Base-by-base conservation (phyloP, 2,888 invertebrate genomes). In the Trichogramma dendrolimi region DNA sequence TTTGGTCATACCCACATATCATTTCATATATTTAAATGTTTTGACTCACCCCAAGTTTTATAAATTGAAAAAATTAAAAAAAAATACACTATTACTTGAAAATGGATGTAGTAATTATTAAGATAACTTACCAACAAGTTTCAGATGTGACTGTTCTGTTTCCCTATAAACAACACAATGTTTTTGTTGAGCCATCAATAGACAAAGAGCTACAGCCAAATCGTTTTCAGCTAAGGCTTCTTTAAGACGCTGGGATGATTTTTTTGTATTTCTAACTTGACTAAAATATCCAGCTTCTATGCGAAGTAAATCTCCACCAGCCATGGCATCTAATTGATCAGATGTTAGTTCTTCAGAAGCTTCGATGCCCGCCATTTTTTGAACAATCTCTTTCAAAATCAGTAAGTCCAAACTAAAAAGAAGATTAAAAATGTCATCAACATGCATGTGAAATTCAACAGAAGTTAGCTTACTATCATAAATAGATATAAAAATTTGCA, bases 311-410 rank as follows among this genome's bases (percentile, higher is more conserved):
- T 99, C 98, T 0, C 99, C 99, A 6, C 99, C 99, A 59, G 93
- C 90, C 89, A 98, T 92, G 0, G 98, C 97, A 75, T 95, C 94
- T 59, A 99, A 81, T 76, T 99, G 98, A 73, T 98, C 97, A 38
- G 90, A 85, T 0, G 98, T 99, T 84, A 97, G 90, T 80, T 96
- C 96, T 77, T 96, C 96, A 0, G 91, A 91, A 0, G 96, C 91
- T 81, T 99, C 99, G 60, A 99, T 94, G 1, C 99, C 99, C 1
- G 96, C 94, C 98, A 99, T 99, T 83, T 97, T 98, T 81, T 96
- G 95, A 50, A 99, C 94, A 69, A 99, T 92, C 82, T 99, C 98
- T 78, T 97, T 94, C 60, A 99, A 82, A 69, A 99, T 91, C 42
- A 98, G 82, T 71, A 96, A 83, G 81, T 97, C 96, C 83, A 89